Percentiles rank a stretch among this genome's conserved stretches.
phyloP scores from a whole-genome alignment of 2,797 vertebrate genomes.

The Phrynocephalus guinanensis region DNA sequence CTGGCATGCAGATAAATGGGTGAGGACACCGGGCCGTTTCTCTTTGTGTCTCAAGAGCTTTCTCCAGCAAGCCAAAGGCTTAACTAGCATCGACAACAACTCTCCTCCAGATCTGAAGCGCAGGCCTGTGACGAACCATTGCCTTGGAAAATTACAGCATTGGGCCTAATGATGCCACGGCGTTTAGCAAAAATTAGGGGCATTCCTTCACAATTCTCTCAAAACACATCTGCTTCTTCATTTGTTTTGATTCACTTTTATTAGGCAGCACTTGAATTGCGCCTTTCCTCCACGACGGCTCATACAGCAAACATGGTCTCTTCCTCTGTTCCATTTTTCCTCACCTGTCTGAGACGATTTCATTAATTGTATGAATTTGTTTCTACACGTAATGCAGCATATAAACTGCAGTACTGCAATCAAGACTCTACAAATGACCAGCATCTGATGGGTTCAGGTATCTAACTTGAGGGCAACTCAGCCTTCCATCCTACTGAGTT shows the following conservation, averaged over 20 bases:
- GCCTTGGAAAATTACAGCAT: neutral
- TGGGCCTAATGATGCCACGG: neutral
- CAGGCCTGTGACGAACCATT: neutral
- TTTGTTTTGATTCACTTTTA: neutral
- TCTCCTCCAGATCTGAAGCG: neutral
- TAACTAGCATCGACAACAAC: neutral
- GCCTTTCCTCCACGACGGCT: neutral
- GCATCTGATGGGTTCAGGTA: too few species aligned
- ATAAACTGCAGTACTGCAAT: too few species aligned
- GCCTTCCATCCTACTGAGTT: too few species aligned
- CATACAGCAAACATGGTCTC: neutral
- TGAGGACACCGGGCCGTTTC: neutral
- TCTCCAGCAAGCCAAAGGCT: constrained; percentile 21
- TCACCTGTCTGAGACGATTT: neutral
- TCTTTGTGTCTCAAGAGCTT: constrained; percentile 21
- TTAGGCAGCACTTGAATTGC: neutral
- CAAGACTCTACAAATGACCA: too few species aligned
- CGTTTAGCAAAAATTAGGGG: neutral
- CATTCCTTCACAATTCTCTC: neutral
- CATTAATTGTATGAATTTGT: neutral
- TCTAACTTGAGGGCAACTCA: too few species aligned
- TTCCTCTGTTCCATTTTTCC: neutral
- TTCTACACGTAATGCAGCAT: too few species aligned
- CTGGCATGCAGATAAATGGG: fast-evolving
- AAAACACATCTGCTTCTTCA: neutral